Evolutionary conservation across 2,797 vertebrate species (phyloP), one percentile per base, ranked within the genome.

Genomic region (Pseudochirops cupreus): DNA sequence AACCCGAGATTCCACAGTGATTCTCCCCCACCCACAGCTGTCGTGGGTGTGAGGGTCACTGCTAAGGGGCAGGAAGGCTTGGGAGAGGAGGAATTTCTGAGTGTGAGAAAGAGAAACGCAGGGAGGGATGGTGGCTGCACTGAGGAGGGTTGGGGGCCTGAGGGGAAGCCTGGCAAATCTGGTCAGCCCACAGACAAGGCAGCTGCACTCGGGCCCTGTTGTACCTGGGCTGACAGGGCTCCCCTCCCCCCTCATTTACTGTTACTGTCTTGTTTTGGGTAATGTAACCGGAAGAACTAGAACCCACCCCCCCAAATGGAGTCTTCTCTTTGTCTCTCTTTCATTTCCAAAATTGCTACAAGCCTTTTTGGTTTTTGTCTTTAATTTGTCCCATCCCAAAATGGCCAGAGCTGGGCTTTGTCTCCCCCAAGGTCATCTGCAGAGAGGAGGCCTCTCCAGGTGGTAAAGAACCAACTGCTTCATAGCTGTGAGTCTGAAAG

Each of bases 371-470:
- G 31, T 54, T 33, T 52, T 90, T 31, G 31, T 13, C 11, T 53
- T 21, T 7, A 5, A 52, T 33, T 54, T 56, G 4, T 94, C 92
- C 55, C 96, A 92, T 21, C 26, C 29, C 50, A 92, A 91, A 67
- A 62, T 67, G 91, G 94, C 56, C 29, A 94, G 28, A 62, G 18
- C 1, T 90, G 57, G 52, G 7, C 55, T 0, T 87, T 52, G n/a
- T 95, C 52, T 94, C n/a, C 52, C 53, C 94, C 31, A 97, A 57
- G 74, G 89, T 62, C 74, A 24, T 33, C 96, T 93, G 56, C n/a
- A 96, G 31, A 91, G 54, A 94, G n/a, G 90, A 96, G 31, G 50
- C 53, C 26, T 93, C 21, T 82, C 46, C 57, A 53, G 93, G 50
- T 56, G 46, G 56, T 95, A 96, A 94, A 89, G 5, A 95, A 93